phyloP scores from a whole-genome alignment of 1,140 invertebrate genomes.

The Sinella curviseta region DNA sequence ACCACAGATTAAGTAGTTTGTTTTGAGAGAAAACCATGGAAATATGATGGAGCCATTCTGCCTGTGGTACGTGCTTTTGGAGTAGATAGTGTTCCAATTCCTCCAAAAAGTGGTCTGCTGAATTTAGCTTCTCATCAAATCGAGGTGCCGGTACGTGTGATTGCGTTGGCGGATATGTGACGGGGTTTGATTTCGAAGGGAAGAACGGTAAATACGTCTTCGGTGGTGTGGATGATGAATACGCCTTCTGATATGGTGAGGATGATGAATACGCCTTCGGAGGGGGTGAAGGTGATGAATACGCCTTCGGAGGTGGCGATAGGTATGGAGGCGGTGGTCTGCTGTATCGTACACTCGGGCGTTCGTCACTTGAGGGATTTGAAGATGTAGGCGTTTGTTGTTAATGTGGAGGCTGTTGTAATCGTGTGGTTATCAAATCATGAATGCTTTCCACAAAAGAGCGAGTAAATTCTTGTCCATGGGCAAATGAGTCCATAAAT shows the following conservation, averaged over 20 bases:
- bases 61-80: neutral
- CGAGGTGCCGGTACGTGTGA: neutral
- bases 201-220: neutral
- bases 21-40: neutral
- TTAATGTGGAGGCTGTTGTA: too few species aligned
- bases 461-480: neutral
- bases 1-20: neutral
- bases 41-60: neutral
- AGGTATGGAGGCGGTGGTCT: too few species aligned
- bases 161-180: neutral
- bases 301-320: too few species aligned
- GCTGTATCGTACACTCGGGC: too few species aligned
- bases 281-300: too few species aligned
- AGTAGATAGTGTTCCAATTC: neutral
- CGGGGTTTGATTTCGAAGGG: neutral
- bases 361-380: neutral
- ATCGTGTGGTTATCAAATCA: too few species aligned
- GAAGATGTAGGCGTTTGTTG: neutral
- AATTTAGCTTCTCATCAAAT: neutral
- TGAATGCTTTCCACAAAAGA: neutral
- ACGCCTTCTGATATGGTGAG: too few species aligned
- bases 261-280: too few species aligned
- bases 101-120: neutral
- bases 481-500: neutral
- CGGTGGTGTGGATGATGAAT: too few species aligned